These are phyloP conservation scores for Drosophila anomelani DNA, from an alignment of 2,888 invertebrate genomes.

Conservation along the genomic window DNA sequence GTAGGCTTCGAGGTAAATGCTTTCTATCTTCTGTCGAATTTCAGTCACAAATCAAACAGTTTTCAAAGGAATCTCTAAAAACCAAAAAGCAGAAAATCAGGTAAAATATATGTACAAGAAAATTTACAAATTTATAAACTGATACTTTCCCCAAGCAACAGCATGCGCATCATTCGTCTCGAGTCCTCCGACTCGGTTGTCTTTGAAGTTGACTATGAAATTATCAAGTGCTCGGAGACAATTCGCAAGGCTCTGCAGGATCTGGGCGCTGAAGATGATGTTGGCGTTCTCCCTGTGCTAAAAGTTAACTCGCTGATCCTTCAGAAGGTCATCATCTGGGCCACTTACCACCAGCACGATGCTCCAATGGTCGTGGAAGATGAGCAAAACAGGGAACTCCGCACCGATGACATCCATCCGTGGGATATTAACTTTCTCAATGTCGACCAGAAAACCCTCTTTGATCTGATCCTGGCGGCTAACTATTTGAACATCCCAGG, in stretches of 20 bases:
- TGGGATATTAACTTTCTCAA: constrained; percentile 99
- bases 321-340: constrained; percentile 97
- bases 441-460: constrained; percentile 91
- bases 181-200: constrained; percentile 98
- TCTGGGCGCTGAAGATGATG: constrained; percentile 94
- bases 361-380: constrained; percentile 88
- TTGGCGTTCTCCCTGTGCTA: constrained; percentile 97
- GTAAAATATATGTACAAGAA: background rate
- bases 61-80: background rate
- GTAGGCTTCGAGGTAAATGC: constrained; percentile 29
- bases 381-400: constrained; percentile 90
- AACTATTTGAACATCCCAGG: constrained; percentile 41
- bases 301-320: constrained; percentile 99
- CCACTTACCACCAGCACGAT: constrained; percentile 97
- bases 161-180: constrained; percentile 96
- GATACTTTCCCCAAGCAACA: constrained; percentile 81
- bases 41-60: background rate
- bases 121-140: background rate
- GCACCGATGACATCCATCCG: constrained; percentile 92
- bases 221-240: constrained; percentile 98
- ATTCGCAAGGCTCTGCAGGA: constrained; percentile 99
- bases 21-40: background rate
- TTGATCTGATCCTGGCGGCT: constrained; percentile 39
- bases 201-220: constrained; percentile 98
- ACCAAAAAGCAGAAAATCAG: background rate